Evolutionary conservation across 2,113 vertebrate genomes (phyloP).

Genomic region (Lathamus discolor): DNA sequence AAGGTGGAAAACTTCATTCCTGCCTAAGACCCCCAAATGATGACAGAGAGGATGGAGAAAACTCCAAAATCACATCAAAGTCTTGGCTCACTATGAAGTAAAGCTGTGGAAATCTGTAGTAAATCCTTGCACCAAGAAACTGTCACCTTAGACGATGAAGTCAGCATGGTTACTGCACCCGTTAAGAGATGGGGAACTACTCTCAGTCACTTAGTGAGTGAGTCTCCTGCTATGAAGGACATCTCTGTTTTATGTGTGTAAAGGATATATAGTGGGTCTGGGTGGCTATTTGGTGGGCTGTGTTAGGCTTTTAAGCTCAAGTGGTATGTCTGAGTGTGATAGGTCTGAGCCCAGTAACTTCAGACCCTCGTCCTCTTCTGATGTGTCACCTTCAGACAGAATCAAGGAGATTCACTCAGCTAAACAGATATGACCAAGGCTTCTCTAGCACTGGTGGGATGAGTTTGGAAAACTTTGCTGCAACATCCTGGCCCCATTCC

Average conservation of each 20-base stretch:
- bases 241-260: background rate
- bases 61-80: no score
- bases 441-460: background rate
- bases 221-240: background rate
- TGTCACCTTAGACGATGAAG: no score
- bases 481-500: rapidly evolving
- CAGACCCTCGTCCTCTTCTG: background rate
- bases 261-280: rapidly evolving
- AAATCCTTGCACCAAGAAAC: background rate
- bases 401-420: no score
- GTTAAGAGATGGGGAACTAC: background rate
- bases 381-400: rapidly evolving
- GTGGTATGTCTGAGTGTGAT: background rate
- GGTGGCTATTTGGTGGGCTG: background rate
- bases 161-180: rapidly evolving
- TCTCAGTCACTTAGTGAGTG: rapidly evolving
- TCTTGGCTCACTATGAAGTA: background rate
- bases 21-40: background rate
- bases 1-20: background rate
- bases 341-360: background rate
- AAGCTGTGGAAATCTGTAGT: background rate
- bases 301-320: background rate
- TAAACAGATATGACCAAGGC: rapidly evolving
- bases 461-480: background rate
- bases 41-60: background rate